Evolutionary conservation across 1,140 invertebrate genomes (phyloP).

Genomic region (Helicoverpa armigera): DNA sequence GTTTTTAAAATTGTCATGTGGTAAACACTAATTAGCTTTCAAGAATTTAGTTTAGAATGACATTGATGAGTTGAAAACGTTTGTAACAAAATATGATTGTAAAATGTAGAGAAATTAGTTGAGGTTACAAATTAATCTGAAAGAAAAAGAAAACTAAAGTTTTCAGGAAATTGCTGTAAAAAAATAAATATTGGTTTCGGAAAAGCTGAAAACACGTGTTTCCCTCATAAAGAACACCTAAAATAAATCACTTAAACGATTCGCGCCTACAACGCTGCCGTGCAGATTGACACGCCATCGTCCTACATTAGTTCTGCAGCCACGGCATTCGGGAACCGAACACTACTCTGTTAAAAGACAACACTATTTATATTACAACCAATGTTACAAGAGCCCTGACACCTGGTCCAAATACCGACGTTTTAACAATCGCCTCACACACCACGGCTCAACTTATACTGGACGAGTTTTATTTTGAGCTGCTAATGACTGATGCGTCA

Average conservation of each 20-base stretch:
- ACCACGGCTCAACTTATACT: slow-evolving; percentile 49
- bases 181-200: not conserved
- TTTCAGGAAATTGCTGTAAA: slow-evolving; percentile 4
- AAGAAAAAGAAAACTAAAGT: not conserved
- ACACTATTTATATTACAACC: slow-evolving; percentile 63
- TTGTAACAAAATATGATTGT: not conserved
- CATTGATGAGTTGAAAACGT: not conserved
- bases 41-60: not conserved
- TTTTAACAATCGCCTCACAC: slow-evolving; percentile 5
- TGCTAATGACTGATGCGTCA: slow-evolving; percentile 68
- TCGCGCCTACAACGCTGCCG: slow-evolving; percentile 40
- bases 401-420: slow-evolving; percentile 57
- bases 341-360: slow-evolving; percentile 58
- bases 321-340: slow-evolving; percentile 63
- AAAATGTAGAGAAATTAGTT: not conserved
- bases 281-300: slow-evolving; percentile 60
- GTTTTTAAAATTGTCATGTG: not conserved
- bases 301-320: slow-evolving; percentile 60
- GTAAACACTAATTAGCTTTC: slow-evolving; percentile 4
- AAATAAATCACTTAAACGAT: slow-evolving; percentile 52
- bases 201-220: slow-evolving; percentile 35
- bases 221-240: slow-evolving; percentile 33
- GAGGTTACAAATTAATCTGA: not conserved
- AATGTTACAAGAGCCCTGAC: slow-evolving; percentile 48
- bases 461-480: slow-evolving; percentile 54